Conservation (phyloP, 2,113 vertebrate genomes). For the Apaloderma vittatum region DNA sequence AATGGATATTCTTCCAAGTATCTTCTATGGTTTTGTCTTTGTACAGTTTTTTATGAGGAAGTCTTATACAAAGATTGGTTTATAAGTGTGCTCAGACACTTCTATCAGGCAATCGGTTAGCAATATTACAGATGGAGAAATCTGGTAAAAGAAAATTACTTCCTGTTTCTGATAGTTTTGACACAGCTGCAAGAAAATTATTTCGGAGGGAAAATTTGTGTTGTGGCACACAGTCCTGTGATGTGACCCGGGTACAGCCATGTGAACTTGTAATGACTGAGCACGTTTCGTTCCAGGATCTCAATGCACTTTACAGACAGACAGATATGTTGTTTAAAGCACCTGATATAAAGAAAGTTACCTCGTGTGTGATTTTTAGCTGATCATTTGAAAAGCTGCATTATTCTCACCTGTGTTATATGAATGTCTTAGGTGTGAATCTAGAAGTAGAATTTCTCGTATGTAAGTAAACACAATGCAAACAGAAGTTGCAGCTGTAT, state of each 20-base stretch:
- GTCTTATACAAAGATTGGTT: neutral
- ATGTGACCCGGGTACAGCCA: neutral
- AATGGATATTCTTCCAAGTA: neutral
- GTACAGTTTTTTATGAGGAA: neutral
- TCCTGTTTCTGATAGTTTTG: neutral
- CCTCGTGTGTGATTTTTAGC: neutral
- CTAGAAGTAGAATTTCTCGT: neutral
- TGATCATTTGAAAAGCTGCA: neutral
- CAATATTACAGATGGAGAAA: neutral
- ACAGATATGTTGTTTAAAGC: neutral
- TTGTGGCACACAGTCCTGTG: neutral
- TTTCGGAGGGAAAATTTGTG: neutral
- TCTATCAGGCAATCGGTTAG: neutral
- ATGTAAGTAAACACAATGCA: neutral
- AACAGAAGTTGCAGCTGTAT: neutral
- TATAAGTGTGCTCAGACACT: neutral
- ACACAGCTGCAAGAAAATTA: neutral
- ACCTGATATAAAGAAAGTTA: neutral
- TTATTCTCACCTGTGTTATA: neutral
- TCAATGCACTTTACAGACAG: neutral
- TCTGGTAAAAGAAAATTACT: constrained; percentile 2
- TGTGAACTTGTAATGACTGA: neutral
- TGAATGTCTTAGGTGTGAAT: neutral
- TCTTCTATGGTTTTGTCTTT: neutral
- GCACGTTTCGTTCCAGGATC: neutral